These are phyloP conservation scores for Lepeophtheirus nordmannii DNA, from an alignment of 2,888 invertebrate species.

Conservation along the genomic window DNA sequence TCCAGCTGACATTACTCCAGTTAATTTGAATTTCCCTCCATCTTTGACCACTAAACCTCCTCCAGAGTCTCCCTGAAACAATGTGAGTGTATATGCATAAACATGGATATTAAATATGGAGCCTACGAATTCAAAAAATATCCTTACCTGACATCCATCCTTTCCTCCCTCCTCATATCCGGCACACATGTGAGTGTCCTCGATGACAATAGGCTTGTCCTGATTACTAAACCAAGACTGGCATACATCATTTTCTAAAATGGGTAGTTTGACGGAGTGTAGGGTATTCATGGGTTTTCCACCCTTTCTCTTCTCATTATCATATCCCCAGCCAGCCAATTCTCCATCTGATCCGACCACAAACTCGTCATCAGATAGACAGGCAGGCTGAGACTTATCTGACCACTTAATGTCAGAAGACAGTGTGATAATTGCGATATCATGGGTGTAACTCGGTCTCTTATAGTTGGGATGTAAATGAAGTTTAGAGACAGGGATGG, in stretches of 20 bases:
- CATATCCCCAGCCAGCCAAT: conserved; percentile 27
- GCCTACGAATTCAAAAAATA: neutral
- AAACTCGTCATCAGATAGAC: conserved; percentile 24
- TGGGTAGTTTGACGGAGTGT: conserved; percentile 26
- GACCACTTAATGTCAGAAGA: conserved; percentile 20
- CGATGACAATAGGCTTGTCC: conserved; percentile 11
- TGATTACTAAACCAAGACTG: conserved; percentile 24
- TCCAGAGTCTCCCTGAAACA: conserved; percentile 26
- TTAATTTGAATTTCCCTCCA: neutral
- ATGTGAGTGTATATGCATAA: neutral
- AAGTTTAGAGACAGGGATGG: conserved; percentile 11
- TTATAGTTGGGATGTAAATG: conserved; percentile 8
- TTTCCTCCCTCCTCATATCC: conserved; percentile 26
- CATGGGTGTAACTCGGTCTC: conserved; percentile 20
- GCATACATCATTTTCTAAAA: conserved; percentile 25
- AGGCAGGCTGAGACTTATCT: conserved; percentile 26
- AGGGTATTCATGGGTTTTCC: conserved; percentile 23
- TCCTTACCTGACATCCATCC: conserved; percentile 26
- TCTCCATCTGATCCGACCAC: conserved; percentile 22
- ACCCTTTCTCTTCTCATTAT: conserved; percentile 22
- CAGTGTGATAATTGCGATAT: conserved; percentile 27
- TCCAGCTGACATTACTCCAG: conserved; percentile 27
- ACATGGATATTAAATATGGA: neutral
- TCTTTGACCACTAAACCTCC: conserved; percentile 25
- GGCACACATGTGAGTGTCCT: conserved; percentile 27